A percentile compares a stretch with the other conserved stretches of the same genome.
Evolutionary conservation across 2,113 vertebrate species (phyloP).

Genomic region (Microcebus tavaratra): DNA sequence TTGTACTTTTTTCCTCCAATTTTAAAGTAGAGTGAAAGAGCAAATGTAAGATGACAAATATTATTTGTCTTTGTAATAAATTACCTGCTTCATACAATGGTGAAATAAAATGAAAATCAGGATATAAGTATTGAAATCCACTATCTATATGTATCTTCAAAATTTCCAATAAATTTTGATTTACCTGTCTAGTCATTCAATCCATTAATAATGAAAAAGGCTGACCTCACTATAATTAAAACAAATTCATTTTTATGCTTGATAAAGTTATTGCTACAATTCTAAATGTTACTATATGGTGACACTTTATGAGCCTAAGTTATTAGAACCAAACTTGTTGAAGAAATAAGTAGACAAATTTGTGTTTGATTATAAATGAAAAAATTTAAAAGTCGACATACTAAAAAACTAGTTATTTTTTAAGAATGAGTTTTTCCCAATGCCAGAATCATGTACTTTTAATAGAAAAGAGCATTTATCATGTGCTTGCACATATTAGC

Average conservation of each 20-base stretch:
- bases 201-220: background rate
- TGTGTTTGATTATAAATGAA: background rate
- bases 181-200: background rate
- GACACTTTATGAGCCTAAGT: background rate
- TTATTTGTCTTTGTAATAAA: background rate
- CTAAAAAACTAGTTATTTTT: background rate
- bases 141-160: background rate
- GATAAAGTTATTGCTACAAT: background rate
- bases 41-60: background rate
- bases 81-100: background rate
- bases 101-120: constrained; percentile 34
- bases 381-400: background rate
- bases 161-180: background rate
- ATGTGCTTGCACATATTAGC: background rate
- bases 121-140: background rate
- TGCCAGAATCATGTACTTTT: background rate
- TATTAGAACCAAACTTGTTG: background rate
- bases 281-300: background rate
- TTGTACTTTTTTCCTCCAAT: background rate
- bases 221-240: background rate
- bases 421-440: background rate
- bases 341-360: background rate
- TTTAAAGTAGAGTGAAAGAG: background rate
- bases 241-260: background rate
- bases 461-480: background rate